Evolutionary conservation across 2,888 invertebrate genomes (phyloP), one percentile per base, ranked within the genome.

Genomic region (Morpho deidamia): DNA sequence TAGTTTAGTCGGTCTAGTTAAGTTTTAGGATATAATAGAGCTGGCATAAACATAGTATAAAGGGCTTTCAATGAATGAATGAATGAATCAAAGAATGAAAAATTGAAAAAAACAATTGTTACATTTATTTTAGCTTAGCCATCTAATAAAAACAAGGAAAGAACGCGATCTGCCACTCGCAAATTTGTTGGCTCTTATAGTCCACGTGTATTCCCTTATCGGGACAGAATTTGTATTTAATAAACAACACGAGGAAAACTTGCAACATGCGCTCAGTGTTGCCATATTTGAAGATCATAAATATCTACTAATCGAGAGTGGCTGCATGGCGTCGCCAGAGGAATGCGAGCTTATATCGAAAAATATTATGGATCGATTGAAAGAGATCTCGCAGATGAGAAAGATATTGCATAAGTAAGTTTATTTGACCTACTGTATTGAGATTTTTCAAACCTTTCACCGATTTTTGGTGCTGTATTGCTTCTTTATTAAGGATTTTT

Each of bases 121-220:
- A 23, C 23, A n/a, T n/a, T 23, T 23, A 5, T 72, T 78, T 11
- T 76, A 92, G 92, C 82, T 93, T 49, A 86, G 90, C 46, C 87
- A 90, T 55, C 78, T 93, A 51, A 90, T 93, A 60, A 91, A 87
- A 70, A 88, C 85, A 1, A 85, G 93, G 10, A 79, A 82, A 57
- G 89, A 90, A 1, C 81, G 91, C 54, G 83, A 87, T 45, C 67
- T 93, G 1, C 77, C 89, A 0, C 70, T 93, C 44, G 92, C 92
- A 54, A 91, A 91, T 69, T 75, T 94, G 0, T 73, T 94, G 7
- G 89, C 91, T 0, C 72, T 94, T 11, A 72, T 93, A 5, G 85
- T 93, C 35, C 90, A 92, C 65, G 76, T 93, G 0, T 94, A 93
- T 68, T 92, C 93, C 0, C 71, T 94, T 14, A 87, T 89, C 43